Evolutionary conservation across 2,797 vertebrate species (phyloP).

Genomic region (Clarias pachynema): DNA sequence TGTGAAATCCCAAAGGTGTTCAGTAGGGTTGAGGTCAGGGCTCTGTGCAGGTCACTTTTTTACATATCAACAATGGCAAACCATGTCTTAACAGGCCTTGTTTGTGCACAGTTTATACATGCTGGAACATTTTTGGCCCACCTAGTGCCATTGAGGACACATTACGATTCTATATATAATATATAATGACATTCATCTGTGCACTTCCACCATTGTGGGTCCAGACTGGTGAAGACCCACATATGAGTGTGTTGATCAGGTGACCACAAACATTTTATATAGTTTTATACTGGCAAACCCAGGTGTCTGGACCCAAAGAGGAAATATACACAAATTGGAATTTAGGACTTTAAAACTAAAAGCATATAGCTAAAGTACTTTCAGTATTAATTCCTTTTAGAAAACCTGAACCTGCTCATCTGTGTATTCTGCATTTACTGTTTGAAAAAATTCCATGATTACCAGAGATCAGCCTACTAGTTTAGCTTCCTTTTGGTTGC

Average conservation of each 20-base stretch:
- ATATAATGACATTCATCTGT: background rate
- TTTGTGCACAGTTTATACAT: background rate
- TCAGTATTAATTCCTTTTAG: constrained; percentile 34
- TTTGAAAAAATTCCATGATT: constrained; percentile 36
- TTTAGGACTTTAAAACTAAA: constrained; percentile 2
- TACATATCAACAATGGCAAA: background rate
- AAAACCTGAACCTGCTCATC: background rate
- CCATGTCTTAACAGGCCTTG: background rate
- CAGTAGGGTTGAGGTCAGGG: background rate
- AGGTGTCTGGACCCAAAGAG: background rate
- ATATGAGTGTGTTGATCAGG: background rate
- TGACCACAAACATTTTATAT: background rate
- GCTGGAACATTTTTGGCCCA: background rate
- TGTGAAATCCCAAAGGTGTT: background rate
- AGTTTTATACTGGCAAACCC: background rate
- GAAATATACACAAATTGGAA: background rate
- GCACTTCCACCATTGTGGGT: background rate
- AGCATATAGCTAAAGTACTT: background rate
- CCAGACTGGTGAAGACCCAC: background rate
- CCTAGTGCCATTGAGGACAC: background rate
- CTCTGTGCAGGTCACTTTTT: background rate
- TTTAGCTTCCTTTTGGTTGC: constrained; percentile 35
- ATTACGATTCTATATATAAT: background rate
- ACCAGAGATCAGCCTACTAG: constrained; percentile 23
- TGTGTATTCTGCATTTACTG: constrained; percentile 4